Percentiles rank a stretch among this genome's conserved stretches.
Evolutionary conservation across 2,797 vertebrate genomes (phyloP).

Genomic region (Helicolenus hilgendorfi): DNA sequence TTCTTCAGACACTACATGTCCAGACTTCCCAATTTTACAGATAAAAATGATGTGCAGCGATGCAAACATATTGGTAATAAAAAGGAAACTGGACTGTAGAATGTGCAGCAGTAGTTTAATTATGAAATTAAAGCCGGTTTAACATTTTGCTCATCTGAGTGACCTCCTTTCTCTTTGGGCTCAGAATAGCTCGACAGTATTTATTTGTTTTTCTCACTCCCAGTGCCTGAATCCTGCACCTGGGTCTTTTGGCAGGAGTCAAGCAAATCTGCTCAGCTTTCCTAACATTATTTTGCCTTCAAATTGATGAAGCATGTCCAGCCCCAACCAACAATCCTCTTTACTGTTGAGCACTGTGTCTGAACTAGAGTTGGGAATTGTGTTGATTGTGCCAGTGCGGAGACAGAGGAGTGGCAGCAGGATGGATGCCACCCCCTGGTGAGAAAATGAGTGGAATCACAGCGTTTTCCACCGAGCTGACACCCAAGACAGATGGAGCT

Average conservation of each 20-base stretch:
- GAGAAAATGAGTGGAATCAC: conserved; percentile 82
- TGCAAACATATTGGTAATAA: background rate
- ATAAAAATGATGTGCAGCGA: background rate
- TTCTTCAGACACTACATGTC: conserved; percentile 7
- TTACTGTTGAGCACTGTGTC: conserved; percentile 42
- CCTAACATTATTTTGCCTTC: conserved; percentile 56
- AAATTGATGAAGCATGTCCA: conserved; percentile 63
- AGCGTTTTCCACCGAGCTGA: conserved; percentile 79
- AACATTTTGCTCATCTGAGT: conserved; percentile 31
- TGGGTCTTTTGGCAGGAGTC: conserved; percentile 65
- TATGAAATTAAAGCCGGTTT: conserved; percentile 39
- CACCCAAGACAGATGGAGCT: conserved; percentile 84
- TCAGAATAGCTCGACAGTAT: conserved; percentile 34
- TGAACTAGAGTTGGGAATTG: conserved; percentile 49
- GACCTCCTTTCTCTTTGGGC: conserved; percentile 48
- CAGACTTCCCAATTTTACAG: background rate
- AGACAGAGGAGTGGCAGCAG: conserved; percentile 65
- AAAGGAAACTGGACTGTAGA: conserved; percentile 1
- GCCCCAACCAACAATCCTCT: conserved; percentile 58
- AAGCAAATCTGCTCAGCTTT: conserved; percentile 58
- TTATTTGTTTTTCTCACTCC: conserved; percentile 42
- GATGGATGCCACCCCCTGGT: conserved; percentile 69
- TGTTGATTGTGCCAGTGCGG: conserved; percentile 62
- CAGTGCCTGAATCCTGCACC: conserved; percentile 38
- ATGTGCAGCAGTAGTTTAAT: conserved; percentile 17